phyloP scores from a whole-genome alignment of 2,113 vertebrate species.

The Triplophysa rosa region DNA sequence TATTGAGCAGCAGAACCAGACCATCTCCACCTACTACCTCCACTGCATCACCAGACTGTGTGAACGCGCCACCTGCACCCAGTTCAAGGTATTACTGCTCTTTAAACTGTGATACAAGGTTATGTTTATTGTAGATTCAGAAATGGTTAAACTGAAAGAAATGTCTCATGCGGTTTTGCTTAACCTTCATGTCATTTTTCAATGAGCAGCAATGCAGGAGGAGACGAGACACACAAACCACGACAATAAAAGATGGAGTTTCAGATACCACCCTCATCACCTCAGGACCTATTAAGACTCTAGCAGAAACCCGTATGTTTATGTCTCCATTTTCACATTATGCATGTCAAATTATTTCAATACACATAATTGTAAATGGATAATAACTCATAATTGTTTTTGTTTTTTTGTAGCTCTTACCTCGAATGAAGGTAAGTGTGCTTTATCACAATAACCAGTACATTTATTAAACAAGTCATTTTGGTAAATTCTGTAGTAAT shows the following conservation, averaged over 20 bases:
- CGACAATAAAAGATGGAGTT: slow-evolving; percentile 51
- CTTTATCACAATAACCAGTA: neutral
- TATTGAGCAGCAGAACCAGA: slow-evolving; percentile 71
- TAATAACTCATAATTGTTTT: neutral
- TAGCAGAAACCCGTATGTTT: slow-evolving; percentile 58
- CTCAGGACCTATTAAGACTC: slow-evolving; percentile 60
- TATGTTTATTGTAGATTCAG: no score
- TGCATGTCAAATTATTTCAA: neutral
- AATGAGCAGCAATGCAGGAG: slow-evolving; percentile 60
- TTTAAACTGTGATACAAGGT: neutral
- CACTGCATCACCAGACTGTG: slow-evolving; percentile 70
- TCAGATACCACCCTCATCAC: slow-evolving; percentile 63
- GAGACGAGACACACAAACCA: slow-evolving; percentile 46
- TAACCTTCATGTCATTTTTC: slow-evolving; percentile 9
- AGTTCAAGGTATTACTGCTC: slow-evolving; percentile 60
- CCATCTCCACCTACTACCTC: slow-evolving; percentile 74
- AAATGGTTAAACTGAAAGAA: no score
- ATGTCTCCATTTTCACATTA: no score
- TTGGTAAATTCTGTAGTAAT: neutral
- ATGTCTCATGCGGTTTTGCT: neutral
- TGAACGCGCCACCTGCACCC: slow-evolving; percentile 66
- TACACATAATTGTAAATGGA: neutral
- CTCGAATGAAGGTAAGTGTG: slow-evolving; percentile 61
- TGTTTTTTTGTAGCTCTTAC: slow-evolving; percentile 59
- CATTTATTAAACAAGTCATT: neutral